phyloP scores from a whole-genome alignment of 1,140 invertebrate species.

The Microplitis demolitor region DNA sequence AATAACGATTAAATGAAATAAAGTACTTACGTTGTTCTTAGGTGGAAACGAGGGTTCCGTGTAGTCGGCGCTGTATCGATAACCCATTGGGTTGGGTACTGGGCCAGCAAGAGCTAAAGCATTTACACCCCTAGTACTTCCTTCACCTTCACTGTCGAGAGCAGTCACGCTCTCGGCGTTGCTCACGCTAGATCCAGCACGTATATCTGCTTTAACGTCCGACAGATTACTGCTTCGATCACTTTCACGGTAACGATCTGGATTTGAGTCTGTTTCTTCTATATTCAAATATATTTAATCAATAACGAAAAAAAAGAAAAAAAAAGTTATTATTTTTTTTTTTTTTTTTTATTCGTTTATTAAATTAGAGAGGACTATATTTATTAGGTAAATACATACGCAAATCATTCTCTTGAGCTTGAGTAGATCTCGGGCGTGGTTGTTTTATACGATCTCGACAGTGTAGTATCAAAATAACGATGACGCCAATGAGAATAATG shows the following conservation, averaged over 20 bases:
- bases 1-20: conserved; percentile 41
- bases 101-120: conserved; percentile 77
- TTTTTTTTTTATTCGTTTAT: background rate
- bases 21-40: conserved; percentile 62
- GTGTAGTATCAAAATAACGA: conserved; percentile 63
- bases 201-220: conserved; percentile 85
- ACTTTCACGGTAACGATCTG: conserved; percentile 83
- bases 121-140: conserved; percentile 64
- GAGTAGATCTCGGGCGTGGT: conserved; percentile 54
- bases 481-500: conserved; percentile 61
- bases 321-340: background rate
- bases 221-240: conserved; percentile 89
- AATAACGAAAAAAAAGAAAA: background rate
- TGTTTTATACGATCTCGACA: conserved; percentile 63
- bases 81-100: conserved; percentile 73
- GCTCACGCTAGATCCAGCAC: conserved; percentile 80
- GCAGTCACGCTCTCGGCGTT: conserved; percentile 71
- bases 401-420: conserved; percentile 57
- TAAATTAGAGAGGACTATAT: background rate
- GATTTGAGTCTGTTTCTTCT: conserved; percentile 68
- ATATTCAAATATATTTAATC: conserved; percentile 24
- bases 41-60: conserved; percentile 80
- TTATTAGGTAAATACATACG: conserved; percentile 47
- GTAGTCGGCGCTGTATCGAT: conserved; percentile 87
- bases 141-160: conserved; percentile 61